These are phyloP conservation scores for Ictidomys tridecemlineatus DNA, from an alignment of 2,113 vertebrate species.

Conservation along the genomic window DNA sequence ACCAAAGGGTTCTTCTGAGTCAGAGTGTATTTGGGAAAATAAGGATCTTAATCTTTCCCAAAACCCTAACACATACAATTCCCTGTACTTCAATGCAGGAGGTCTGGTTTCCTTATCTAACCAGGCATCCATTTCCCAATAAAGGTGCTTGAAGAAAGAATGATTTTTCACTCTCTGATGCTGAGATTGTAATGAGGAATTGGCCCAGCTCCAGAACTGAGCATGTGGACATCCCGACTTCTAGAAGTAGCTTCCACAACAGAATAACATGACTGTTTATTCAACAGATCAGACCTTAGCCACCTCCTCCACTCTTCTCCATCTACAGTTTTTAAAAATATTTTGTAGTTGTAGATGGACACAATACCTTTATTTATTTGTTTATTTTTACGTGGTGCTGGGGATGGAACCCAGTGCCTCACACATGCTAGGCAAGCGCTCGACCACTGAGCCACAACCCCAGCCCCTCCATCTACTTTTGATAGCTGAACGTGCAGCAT, in stretches of 20 bases:
- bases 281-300: neutral
- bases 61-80: neutral
- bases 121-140: neutral
- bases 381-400: too few relatives aligned
- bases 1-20: neutral
- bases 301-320: neutral
- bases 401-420: too few relatives aligned
- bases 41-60: neutral
- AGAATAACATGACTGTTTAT: neutral
- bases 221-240: neutral
- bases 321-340: too few relatives aligned
- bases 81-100: neutral
- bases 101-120: neutral
- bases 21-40: neutral
- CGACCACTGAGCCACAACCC: too few relatives aligned
- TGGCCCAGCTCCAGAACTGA: neutral
- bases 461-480: neutral
- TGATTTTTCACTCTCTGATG: neutral
- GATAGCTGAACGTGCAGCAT: neutral
- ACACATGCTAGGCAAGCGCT: too few relatives aligned
- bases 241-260: neutral
- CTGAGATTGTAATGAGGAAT: neutral
- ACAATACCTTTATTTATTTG: too few relatives aligned
- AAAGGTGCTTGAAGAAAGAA: neutral
- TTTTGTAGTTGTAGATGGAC: too few relatives aligned